Conservation (phyloP, 2,888 invertebrate genomes). For the Odontocolon sp. region DNA sequence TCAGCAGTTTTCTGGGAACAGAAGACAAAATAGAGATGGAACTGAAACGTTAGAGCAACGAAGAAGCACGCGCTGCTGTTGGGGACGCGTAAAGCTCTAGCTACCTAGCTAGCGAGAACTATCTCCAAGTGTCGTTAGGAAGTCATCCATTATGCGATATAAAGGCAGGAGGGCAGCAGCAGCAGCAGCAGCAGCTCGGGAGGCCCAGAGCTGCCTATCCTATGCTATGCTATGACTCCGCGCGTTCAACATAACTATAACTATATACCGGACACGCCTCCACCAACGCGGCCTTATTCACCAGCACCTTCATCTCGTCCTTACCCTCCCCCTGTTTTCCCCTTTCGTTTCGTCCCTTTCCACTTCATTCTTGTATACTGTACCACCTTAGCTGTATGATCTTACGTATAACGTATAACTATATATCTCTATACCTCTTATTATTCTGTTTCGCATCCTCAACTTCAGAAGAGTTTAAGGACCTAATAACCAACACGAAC, state of each 20-base stretch:
- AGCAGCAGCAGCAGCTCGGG: too few relatives aligned
- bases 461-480: not conserved
- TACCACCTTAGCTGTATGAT: too few relatives aligned
- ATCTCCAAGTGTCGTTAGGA: constrained; percentile 78
- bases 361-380: constrained; percentile 23
- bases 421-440: constrained; percentile 13
- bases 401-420: not conserved
- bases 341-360: constrained; percentile 50
- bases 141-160: constrained; percentile 76
- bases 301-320: constrained; percentile 47
- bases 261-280: constrained; percentile 70
- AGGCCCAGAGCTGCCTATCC: constrained; percentile 61
- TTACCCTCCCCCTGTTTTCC: constrained; percentile 24
- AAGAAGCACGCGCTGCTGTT: constrained; percentile 56
- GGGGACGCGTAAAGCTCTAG: constrained; percentile 24
- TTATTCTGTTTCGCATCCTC: constrained; percentile 19
- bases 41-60: constrained; percentile 30
- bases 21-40: too few relatives aligned
- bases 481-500: constrained; percentile 19
- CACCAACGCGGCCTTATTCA: constrained; percentile 61
- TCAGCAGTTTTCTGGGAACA: constrained; percentile 6
- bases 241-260: constrained; percentile 11
- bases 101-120: constrained; percentile 69
- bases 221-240: constrained; percentile 37
- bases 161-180: constrained; percentile 47